Percentiles rank a stretch among this genome's conserved stretches.
phyloP scores from a whole-genome alignment of 2,113 vertebrate species.

The Phalacrocorax brasilianus region DNA sequence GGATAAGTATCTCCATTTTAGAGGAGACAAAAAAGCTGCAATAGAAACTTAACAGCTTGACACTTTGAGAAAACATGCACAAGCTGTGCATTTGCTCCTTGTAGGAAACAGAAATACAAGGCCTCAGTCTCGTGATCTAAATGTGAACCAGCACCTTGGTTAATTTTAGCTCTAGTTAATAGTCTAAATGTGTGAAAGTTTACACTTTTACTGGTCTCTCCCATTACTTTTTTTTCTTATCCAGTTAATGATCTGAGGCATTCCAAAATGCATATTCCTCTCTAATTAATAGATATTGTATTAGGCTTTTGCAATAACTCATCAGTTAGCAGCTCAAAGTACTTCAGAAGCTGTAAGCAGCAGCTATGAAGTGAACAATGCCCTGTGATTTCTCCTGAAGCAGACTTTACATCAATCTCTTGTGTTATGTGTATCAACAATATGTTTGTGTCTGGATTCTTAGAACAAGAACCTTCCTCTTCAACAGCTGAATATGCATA shows the following conservation, averaged over 20 bases:
- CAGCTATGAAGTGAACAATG: neutral
- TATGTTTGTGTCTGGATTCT: neutral
- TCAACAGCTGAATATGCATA: neutral
- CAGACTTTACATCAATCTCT: neutral
- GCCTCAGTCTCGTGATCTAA: neutral
- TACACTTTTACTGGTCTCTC: neutral
- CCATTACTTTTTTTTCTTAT: neutral
- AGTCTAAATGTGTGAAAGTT: constrained; percentile 27
- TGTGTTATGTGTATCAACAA: neutral
- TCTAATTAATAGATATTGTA: neutral
- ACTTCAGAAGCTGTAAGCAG: neutral
- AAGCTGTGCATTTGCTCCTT: neutral
- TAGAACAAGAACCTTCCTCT: neutral
- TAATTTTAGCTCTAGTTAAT: constrained; percentile 46
- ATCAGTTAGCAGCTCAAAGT: neutral
- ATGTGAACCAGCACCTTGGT: constrained; percentile 1
- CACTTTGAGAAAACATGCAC: neutral
- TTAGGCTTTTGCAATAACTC: neutral
- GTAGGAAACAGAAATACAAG: neutral
- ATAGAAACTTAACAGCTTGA: neutral
- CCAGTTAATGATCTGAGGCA: neutral
- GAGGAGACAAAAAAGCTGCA: neutral
- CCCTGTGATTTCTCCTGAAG: neutral
- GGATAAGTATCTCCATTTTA: neutral
- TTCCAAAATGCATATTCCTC: neutral